These are phyloP conservation scores for Parasteatoda tepidariorum DNA, from an alignment of 1,140 invertebrate species.

Conservation along the genomic window DNA sequence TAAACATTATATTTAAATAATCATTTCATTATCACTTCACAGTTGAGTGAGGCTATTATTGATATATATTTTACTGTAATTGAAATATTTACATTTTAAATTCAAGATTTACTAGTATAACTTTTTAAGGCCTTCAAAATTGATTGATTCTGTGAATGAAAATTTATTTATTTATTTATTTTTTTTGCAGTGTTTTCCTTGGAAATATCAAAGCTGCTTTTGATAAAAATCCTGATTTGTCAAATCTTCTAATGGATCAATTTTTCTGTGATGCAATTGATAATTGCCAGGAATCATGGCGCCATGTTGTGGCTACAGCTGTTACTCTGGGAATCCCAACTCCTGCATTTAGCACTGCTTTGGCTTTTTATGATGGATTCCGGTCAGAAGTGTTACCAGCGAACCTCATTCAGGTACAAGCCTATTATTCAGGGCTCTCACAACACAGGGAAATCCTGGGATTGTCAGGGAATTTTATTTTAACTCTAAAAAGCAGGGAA, in stretches of 20 bases:
- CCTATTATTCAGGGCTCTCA: too few species aligned
- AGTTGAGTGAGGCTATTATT: too few species aligned
- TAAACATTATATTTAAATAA: too few species aligned
- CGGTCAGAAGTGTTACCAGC: slow-evolving; percentile 84
- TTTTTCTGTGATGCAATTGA: slow-evolving; percentile 92
- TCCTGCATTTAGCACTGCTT: slow-evolving; percentile 90
- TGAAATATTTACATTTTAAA: too few species aligned
- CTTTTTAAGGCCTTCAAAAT: too few species aligned
- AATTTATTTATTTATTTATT: background rate
- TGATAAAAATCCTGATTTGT: slow-evolving; percentile 88
- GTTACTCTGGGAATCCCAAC: slow-evolving; percentile 85
- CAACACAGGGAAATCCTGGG: too few species aligned
- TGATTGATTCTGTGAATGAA: too few species aligned
- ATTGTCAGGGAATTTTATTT: too few species aligned
- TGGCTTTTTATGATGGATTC: slow-evolving; percentile 98
- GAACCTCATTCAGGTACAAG: slow-evolving; percentile 91
- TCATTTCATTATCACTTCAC: too few species aligned
- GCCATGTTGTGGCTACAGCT: slow-evolving; percentile 73
- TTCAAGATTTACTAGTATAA: too few species aligned
- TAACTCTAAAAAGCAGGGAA: too few species aligned
- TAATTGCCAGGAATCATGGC: slow-evolving; percentile 77
- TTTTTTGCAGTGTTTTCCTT: slow-evolving; percentile 81
- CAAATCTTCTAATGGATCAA: slow-evolving; percentile 92
- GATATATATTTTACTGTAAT: too few species aligned
- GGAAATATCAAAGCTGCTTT: slow-evolving; percentile 98